Conservation (phyloP, 2,797 vertebrate genomes). For the Pristis pectinata region DNA sequence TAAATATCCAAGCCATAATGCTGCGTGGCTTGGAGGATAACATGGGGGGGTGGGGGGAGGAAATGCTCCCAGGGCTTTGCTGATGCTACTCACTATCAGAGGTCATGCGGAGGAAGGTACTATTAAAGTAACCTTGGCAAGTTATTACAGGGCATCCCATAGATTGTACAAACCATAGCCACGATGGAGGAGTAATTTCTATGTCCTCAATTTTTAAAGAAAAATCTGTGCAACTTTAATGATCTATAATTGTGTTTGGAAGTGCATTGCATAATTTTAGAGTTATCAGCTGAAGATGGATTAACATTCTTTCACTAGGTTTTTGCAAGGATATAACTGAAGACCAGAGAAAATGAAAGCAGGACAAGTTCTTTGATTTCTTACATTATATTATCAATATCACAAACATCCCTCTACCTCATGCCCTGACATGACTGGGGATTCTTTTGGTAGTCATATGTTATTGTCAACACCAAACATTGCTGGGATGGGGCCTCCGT, state of each 20-base stretch:
- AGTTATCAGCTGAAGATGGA: neutral
- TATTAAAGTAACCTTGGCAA: neutral
- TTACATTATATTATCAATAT: neutral
- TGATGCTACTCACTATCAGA: no score
- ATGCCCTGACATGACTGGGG: neutral
- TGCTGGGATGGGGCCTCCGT: no score
- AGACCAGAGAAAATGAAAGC: neutral
- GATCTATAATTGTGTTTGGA: neutral
- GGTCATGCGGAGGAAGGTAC: neutral
- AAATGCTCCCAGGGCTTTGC: neutral
- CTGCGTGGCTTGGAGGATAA: neutral
- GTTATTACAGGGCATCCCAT: neutral
- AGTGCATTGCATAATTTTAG: neutral
- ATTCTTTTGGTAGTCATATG: neutral
- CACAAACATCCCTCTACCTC: neutral
- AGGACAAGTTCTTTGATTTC: neutral
- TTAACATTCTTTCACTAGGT: neutral
- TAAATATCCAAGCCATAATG: neutral
- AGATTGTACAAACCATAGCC: neutral
- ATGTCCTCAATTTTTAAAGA: no score
- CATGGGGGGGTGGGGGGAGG: neutral
- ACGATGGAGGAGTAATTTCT: neutral
- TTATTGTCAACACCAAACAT: neutral
- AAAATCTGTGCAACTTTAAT: neutral
- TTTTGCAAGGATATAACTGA: neutral